Evolutionary conservation across 2,888 invertebrate species (phyloP).

Genomic region (Folsomia candida): DNA sequence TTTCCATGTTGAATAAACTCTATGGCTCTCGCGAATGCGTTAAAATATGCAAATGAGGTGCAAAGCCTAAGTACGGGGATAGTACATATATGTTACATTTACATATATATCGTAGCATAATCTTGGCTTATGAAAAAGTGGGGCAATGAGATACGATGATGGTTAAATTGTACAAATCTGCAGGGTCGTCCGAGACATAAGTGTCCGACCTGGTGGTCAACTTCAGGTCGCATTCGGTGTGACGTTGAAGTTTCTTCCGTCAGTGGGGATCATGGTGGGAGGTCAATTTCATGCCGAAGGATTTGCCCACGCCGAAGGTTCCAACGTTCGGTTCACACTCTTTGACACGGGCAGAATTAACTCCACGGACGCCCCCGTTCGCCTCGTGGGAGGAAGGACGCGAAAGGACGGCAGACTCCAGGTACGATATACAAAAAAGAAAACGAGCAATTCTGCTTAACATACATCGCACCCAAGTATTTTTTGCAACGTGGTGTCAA

Average conservation of each 20-base stretch:
- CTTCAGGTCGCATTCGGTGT: constrained; percentile 85
- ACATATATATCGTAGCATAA: too few relatives aligned
- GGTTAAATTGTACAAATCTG: neutral
- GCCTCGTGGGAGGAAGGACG: constrained; percentile 76
- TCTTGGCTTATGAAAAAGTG: too few relatives aligned
- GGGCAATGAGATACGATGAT: neutral
- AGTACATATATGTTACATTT: too few relatives aligned
- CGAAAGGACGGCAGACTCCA: constrained; percentile 83
- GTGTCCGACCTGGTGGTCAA: constrained; percentile 87
- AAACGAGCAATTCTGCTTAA: too few relatives aligned
- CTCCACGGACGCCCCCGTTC: constrained; percentile 68
- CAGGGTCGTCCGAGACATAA: constrained; percentile 87
- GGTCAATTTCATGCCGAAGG: constrained; percentile 75
- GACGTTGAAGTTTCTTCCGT: constrained; percentile 80
- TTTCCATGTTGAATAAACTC: too few relatives aligned
- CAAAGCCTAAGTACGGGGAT: too few relatives aligned
- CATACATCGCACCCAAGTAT: too few relatives aligned
- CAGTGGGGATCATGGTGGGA: constrained; percentile 94
- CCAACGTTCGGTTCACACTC: constrained; percentile 49
- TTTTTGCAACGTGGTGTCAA: too few relatives aligned
- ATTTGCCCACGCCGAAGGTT: constrained; percentile 47
- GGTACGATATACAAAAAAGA: constrained; percentile 55
- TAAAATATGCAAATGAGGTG: too few relatives aligned
- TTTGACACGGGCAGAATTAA: constrained; percentile 54
- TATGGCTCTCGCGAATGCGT: too few relatives aligned